A percentile compares a stretch with the other conserved stretches of the same genome.
phyloP scores from a whole-genome alignment of 2,888 invertebrate species.

The Adela reaumurella region DNA sequence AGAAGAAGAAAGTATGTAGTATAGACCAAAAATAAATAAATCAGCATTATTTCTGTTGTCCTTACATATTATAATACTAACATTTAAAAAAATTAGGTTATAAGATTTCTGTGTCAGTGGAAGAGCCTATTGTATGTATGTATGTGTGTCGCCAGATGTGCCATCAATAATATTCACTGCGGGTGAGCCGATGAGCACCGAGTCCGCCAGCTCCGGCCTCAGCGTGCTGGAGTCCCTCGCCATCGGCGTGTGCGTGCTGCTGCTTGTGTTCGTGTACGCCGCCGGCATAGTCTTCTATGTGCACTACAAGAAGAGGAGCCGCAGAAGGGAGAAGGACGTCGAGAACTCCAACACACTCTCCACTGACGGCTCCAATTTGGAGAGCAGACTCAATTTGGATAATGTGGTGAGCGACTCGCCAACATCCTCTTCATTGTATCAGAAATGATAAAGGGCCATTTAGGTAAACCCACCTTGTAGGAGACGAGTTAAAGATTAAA shows the following conservation, averaged over 20 bases:
- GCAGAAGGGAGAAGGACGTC: conserved; percentile 45
- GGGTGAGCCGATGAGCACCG: conserved; percentile 52
- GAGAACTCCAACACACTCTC: conserved; percentile 31
- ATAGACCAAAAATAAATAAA: too few species aligned
- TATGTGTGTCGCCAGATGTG: conserved; percentile 54
- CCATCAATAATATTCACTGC: conserved; percentile 75
- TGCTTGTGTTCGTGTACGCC: conserved; percentile 77
- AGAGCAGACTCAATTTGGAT: conserved; percentile 39
- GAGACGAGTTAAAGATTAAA: too few species aligned
- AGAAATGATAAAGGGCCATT: too few species aligned
- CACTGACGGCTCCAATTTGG: conserved; percentile 32
- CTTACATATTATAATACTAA: too few species aligned
- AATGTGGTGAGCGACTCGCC: conserved; percentile 45
- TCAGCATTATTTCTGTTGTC: too few species aligned
- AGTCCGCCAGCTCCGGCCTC: conserved; percentile 57
- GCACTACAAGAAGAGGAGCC: conserved; percentile 66
- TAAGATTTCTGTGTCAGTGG: too few species aligned
- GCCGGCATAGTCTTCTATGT: conserved; percentile 80
- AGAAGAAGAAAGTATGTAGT: too few species aligned
- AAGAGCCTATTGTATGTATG: too few species aligned
- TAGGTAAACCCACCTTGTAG: too few species aligned
- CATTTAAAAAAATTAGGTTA: too few species aligned
- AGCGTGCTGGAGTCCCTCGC: conserved; percentile 76
- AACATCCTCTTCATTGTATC: too few species aligned
- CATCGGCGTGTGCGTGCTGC: conserved; percentile 74